A percentile compares a stretch with the other conserved stretches of the same genome.
Evolutionary conservation across 1,140 invertebrate species (phyloP).

Genomic region (Aphelenchoides fujianensis): DNA sequence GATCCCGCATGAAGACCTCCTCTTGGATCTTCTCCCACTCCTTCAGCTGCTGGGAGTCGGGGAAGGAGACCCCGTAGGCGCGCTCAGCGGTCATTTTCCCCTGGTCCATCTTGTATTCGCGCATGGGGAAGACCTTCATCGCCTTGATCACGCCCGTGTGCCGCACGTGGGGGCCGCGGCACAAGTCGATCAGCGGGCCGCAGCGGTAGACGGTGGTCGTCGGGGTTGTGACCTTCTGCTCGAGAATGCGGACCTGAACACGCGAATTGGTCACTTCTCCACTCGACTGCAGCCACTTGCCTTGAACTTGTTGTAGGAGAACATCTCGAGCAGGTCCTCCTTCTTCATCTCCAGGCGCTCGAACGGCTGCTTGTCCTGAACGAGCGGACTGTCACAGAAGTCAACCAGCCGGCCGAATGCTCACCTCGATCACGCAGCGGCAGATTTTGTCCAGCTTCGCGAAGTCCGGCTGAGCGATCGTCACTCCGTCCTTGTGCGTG

Average conservation of each 20-base stretch:
- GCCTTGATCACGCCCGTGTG: constrained; percentile 96
- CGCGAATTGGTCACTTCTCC: constrained; percentile 26
- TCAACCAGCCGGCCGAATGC: too few species aligned
- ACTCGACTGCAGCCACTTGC: constrained; percentile 40
- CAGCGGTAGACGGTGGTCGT: constrained; percentile 88
- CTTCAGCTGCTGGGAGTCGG: constrained; percentile 89
- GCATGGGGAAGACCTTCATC: too few species aligned
- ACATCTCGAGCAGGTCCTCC: constrained; percentile 92
- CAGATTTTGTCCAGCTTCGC: constrained; percentile 77
- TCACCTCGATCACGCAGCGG: constrained; percentile 69
- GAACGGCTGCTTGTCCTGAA: constrained; percentile 92
- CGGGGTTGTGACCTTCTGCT: constrained; percentile 86
- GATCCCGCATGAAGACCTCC: constrained; percentile 95
- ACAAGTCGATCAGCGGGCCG: constrained; percentile 93
- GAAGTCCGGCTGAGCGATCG: constrained; percentile 76
- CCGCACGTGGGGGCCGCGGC: constrained; percentile 90
- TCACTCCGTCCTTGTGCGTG: constrained; percentile 72
- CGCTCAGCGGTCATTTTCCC: too few species aligned
- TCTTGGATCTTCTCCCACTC: constrained; percentile 91
- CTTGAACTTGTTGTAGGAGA: constrained; percentile 68
- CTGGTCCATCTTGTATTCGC: too few species aligned
- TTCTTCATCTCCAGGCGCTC: constrained; percentile 93
- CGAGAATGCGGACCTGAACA: constrained; percentile 78
- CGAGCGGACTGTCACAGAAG: constrained; percentile 5
- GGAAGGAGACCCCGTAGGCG: constrained; percentile 96